A percentile compares a stretch with the other conserved stretches of the same genome.
Conservation (phyloP, 2,888 invertebrate genomes). For the Pyrochroa serraticornis region DNA sequence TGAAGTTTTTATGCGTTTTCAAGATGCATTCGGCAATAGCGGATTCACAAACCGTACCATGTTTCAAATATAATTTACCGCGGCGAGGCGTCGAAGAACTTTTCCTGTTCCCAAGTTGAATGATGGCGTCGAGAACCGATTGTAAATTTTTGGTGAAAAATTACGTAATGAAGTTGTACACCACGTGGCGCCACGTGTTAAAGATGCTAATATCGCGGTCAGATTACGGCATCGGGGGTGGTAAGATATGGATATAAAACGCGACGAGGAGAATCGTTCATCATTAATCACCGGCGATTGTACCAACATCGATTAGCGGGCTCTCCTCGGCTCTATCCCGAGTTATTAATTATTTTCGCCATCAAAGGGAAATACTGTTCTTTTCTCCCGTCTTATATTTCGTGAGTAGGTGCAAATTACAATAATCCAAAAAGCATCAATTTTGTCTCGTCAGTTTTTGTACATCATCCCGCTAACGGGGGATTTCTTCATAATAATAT, state of each 20-base stretch:
- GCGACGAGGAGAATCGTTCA: slow-evolving; percentile 31
- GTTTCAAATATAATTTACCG: slow-evolving; percentile 12
- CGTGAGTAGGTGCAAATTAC: slow-evolving; percentile 50
- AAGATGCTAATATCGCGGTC: slow-evolving; percentile 30
- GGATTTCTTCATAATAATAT: slow-evolving; percentile 33
- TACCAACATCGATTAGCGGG: slow-evolving; percentile 55
- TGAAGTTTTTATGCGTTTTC: no score
- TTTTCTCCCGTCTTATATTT: slow-evolving; percentile 43
- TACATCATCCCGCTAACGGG: slow-evolving; percentile 32
- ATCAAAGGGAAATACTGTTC: slow-evolving; percentile 48
- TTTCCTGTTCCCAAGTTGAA: slow-evolving; percentile 8
- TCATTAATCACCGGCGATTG: slow-evolving; percentile 55
- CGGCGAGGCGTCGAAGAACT: slow-evolving; percentile 12
- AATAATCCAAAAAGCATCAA: slow-evolving; percentile 45
- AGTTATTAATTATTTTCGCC: slow-evolving; percentile 56
- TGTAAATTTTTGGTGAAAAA: slow-evolving; percentile 7
- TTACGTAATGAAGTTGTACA: slow-evolving; percentile 1
- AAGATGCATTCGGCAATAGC: neutral
- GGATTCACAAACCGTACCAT: slow-evolving; percentile 14
- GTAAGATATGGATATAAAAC: slow-evolving; percentile 25
- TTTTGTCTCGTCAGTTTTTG: slow-evolving; percentile 45
- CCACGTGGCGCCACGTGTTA: slow-evolving; percentile 29
- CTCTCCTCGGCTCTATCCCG: slow-evolving; percentile 36
- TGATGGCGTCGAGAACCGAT: slow-evolving; percentile 7
- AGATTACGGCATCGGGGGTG: slow-evolving; percentile 24